Base-by-base conservation (phyloP, 2,797 vertebrate genomes). In the Sebastes aleutianus region DNA sequence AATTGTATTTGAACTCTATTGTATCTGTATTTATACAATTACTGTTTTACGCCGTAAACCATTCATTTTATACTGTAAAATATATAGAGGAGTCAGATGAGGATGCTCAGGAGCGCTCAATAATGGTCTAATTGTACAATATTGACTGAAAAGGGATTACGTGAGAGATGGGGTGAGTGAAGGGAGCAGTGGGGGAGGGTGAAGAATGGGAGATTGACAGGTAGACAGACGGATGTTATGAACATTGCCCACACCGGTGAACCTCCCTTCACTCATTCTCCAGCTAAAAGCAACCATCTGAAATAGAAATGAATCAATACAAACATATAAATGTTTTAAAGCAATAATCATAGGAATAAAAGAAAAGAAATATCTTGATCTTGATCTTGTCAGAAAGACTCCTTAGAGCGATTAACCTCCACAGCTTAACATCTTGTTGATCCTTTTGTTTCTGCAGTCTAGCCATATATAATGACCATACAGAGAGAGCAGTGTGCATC, bases 111-210 rank as follows among this genome's bases (percentile, higher is more conserved):
- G 27, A 50, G 47, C 11, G 8, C 27, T 84, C 65, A 74, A 32
- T 67, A 68, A 56, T 66, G 27, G 27, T 31, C 47, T 24, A 64
- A 47, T 36, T 75, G 64, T 16, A 12, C 56, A 43, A 16, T 71
- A 82, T 65, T 65, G 8, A 79, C 20, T 57, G 20, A 31, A 11
- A 53, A 61, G 26, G 18, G 65, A 76, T 79, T 70, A 68, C 0
- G 0, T 4, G 34, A n/a, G 47, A 43, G 8, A 1, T 50, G 58
- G 22, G 12, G 2, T 57, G 27, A 70, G 7, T 50, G 70, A 50
- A 39, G 36, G 26, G 1, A 47, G 24, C 3, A 3, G 20, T 53
- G 34, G 22, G 64, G 64, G 39, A 34, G 27, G 20, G 22, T 43
- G 9, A 43, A 32, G 53, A 68, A 29, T 26, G 22, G 18, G 12